Evolutionary conservation across 2,888 invertebrate genomes (phyloP).

Genomic region (Teleiodes luculella): DNA sequence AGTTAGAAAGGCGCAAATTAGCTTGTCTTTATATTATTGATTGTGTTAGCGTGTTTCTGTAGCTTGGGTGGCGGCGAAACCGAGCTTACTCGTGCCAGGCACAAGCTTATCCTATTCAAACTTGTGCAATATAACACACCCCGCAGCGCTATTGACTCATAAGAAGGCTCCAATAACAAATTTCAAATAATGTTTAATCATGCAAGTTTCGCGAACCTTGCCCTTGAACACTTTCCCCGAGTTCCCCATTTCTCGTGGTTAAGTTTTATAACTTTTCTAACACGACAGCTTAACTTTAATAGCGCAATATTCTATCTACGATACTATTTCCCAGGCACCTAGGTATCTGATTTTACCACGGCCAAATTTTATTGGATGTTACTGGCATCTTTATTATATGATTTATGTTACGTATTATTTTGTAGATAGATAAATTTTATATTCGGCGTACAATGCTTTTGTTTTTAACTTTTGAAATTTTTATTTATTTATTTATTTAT

Average conservation of each 20-base stretch:
- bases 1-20: conserved; percentile 37
- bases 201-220: conserved; percentile 61
- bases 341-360: not conserved
- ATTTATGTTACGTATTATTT: too few relatives aligned
- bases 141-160: conserved; percentile 58
- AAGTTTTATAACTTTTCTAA: conserved; percentile 25
- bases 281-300: not conserved
- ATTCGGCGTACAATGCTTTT: too few relatives aligned
- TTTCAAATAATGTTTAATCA: conserved; percentile 69
- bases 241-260: conserved; percentile 30
- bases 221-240: conserved; percentile 57
- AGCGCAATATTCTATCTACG: not conserved
- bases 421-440: too few relatives aligned
- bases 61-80: conserved; percentile 42
- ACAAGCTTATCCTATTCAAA: conserved; percentile 48
- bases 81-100: conserved; percentile 49
- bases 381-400: not conserved
- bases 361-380: not conserved
- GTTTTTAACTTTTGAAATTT: too few relatives aligned
- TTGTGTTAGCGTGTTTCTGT: conserved; percentile 65
- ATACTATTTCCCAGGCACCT: not conserved
- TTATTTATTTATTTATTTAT: too few relatives aligned
- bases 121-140: conserved; percentile 65
- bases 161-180: conserved; percentile 59
- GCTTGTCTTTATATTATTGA: conserved; percentile 58